Evolutionary conservation across 1,140 invertebrate genomes (phyloP), one percentile per base, ranked within the genome.

Genomic region (Bicyclus anynana): DNA sequence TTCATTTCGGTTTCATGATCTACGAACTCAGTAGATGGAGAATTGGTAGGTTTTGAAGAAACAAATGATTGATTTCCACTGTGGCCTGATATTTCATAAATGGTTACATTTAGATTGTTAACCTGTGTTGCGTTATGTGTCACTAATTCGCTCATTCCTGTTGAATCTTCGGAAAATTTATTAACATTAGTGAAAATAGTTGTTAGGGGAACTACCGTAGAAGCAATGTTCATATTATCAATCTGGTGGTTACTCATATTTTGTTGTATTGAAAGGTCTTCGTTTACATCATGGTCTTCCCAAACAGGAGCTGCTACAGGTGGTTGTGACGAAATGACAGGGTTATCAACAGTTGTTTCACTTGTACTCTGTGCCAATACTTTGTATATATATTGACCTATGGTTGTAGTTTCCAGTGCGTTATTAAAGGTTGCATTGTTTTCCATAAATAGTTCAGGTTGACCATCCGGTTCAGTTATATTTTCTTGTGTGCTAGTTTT

Each of bases 1-100:
- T 91, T 92, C 91, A 92, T 92, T 63, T 92, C 89, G 7, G 80
- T 72, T 77, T 85, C 84, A 53, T 88, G 83, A 21, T 85, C 84
- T 37, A 80, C 78, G 47, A 80, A 78, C 58, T 87, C 80, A 16
- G 74, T 56, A 17, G 78, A 74, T 16, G 74, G 74, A 0, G 67
- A 23, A 62, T 67, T 72, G 20, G 60, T 56, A 18, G 72, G 40
- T 62, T 78, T 80, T 16, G 67, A 20, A 23, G 60, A 53, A 17
- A 52, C 51, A 35, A 62, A 44, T 33, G 76, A 64, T 37, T 73
- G 65, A 44, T 76, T 85, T 48, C 47, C 53, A 38, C 62, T 74
- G 4, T 73, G 74, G 67, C 64, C 79, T 67, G 85, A 68, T 60
- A 84, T 71, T 71, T 87, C 84, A 50, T 88, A 85, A 50, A 86